Evolutionary conservation across 2,797 vertebrate species (phyloP).

Genomic region (Arnoldichthys spilopterus): DNA sequence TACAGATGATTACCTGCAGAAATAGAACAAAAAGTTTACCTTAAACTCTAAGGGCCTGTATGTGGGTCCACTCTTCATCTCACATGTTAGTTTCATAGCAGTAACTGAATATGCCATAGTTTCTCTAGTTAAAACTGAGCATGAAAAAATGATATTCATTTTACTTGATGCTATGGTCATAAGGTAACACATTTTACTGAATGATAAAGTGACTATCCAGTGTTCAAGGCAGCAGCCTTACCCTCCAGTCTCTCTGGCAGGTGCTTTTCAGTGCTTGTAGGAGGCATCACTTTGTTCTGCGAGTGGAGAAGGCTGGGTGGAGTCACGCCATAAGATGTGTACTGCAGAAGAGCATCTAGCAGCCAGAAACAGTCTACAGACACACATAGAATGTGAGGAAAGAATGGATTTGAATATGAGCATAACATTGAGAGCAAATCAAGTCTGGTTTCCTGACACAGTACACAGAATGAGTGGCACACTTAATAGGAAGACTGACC

Average conservation of each 20-base stretch:
- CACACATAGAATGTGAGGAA: background rate
- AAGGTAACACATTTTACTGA: too few species aligned
- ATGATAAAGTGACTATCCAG: too few species aligned
- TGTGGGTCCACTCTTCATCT: background rate
- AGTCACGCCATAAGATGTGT: constrained; percentile 92
- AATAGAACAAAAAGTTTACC: background rate
- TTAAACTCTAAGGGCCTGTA: background rate
- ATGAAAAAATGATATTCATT: too few species aligned
- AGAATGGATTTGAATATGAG: background rate
- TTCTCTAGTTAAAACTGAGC: too few species aligned
- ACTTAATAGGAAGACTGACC: background rate
- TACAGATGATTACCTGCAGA: constrained; percentile 93
- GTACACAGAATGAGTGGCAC: background rate
- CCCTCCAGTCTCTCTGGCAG: constrained; percentile 95
- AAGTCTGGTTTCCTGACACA: background rate
- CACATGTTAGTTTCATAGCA: background rate
- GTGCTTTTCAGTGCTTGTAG: constrained; percentile 76
- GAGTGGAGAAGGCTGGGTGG: constrained; percentile 95
- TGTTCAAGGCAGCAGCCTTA: constrained; percentile 58
- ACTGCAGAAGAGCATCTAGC: constrained; percentile 94
- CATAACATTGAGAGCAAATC: background rate
- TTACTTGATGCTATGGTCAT: too few species aligned
- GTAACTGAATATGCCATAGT: background rate
- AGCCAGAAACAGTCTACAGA: constrained; percentile 97
- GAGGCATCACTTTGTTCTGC: constrained; percentile 85